These are phyloP conservation scores for Rhabditoides inermis DNA, from an alignment of 2,888 invertebrate species.

Conservation along the genomic window DNA sequence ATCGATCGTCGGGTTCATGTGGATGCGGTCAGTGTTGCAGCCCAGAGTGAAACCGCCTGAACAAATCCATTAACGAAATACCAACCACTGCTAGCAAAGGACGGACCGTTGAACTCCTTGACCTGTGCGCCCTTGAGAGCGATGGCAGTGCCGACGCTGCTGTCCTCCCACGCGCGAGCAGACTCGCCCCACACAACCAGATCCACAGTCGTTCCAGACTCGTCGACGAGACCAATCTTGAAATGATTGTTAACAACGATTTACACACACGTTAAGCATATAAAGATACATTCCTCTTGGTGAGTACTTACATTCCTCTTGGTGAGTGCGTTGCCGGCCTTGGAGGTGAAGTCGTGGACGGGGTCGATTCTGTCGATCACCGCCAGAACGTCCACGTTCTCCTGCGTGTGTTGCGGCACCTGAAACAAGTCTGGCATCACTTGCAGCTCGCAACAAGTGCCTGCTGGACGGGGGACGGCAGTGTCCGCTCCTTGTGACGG, in stretches of 20 bases:
- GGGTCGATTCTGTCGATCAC: constrained; percentile 37
- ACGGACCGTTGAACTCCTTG: constrained; percentile 72
- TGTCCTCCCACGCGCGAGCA: constrained; percentile 63
- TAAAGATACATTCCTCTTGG: too few species aligned
- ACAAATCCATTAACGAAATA: background rate
- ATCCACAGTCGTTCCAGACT: constrained; percentile 68
- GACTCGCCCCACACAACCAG: constrained; percentile 81
- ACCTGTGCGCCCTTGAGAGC: constrained; percentile 76
- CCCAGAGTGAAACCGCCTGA: constrained; percentile 54
- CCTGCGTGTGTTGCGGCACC: constrained; percentile 17
- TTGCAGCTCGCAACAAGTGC: too few species aligned
- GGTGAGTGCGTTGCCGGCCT: constrained; percentile 58
- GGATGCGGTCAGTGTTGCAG: too few species aligned
- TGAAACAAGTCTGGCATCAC: constrained; percentile 8
- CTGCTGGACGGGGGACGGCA: too few species aligned
- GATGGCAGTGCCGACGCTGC: constrained; percentile 66
- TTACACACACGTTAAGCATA: too few species aligned
- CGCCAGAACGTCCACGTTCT: constrained; percentile 39
- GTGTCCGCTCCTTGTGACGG: too few species aligned
- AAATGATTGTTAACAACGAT: too few species aligned
- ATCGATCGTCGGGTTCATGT: too few species aligned
- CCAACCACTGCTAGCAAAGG: background rate
- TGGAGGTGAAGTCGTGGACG: constrained; percentile 20
- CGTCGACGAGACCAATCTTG: constrained; percentile 79
- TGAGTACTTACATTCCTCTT: constrained; percentile 83